These are phyloP conservation scores for Muraenolepis orangiensis DNA, from an alignment of 2,797 vertebrate genomes.

Conservation along the genomic window DNA sequence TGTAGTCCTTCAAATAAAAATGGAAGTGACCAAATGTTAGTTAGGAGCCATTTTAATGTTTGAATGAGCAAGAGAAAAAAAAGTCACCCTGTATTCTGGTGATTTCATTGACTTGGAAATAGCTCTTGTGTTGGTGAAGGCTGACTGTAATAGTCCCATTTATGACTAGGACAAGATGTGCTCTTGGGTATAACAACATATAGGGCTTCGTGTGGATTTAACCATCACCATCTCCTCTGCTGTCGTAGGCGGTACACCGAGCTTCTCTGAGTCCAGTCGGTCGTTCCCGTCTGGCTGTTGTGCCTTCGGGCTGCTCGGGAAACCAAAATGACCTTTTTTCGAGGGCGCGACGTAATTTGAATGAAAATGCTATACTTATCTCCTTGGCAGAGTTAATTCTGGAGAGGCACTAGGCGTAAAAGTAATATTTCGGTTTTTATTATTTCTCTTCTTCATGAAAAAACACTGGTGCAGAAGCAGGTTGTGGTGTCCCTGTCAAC, in stretches of 20 bases:
- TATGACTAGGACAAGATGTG: not conserved
- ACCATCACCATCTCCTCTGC: not conserved
- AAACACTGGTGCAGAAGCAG: not conserved
- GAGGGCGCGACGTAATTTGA: not conserved
- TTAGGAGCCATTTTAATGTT: not conserved
- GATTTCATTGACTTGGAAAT: not conserved
- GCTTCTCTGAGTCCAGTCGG: not conserved
- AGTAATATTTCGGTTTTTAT: not conserved
- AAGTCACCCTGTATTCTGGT: not conserved
- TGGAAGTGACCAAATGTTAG: not conserved
- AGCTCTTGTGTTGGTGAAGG: not conserved
- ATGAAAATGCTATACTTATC: not conserved
- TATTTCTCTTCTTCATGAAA: too few species aligned
- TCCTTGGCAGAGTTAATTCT: not conserved
- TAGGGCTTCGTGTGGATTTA: not conserved
- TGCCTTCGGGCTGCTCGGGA: not conserved
- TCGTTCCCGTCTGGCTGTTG: not conserved
- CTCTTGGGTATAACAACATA: not conserved
- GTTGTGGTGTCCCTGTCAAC: not conserved
- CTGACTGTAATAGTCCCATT: not conserved
- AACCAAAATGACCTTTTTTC: not conserved
- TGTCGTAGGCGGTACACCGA: not conserved
- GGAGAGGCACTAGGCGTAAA: not conserved
- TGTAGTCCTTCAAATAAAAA: not conserved
- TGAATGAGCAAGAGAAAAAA: not conserved